These are phyloP conservation scores for Tromatobia lineatoria DNA, from an alignment of 2,888 invertebrate species.

Conservation along the genomic window DNA sequence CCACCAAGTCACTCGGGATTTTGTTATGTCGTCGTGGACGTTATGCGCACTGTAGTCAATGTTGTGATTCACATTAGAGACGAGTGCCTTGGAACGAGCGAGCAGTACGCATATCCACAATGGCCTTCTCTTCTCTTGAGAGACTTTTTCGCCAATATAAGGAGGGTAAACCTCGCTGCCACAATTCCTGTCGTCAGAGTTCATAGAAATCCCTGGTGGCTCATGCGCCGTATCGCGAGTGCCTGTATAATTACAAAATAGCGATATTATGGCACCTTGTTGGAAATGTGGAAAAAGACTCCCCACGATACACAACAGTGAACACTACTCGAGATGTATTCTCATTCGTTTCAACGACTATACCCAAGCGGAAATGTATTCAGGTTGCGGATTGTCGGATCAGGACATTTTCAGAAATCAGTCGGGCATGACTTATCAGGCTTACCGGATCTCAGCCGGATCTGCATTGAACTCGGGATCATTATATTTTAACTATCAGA, in stretches of 20 bases:
- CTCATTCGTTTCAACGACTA: background rate
- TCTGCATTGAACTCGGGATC: no score
- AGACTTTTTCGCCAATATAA: constrained; percentile 53
- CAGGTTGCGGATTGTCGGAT: no score
- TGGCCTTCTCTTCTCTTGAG: constrained; percentile 39
- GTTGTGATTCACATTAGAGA: constrained; percentile 64
- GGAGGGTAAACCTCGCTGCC: constrained; percentile 34
- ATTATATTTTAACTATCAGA: no score
- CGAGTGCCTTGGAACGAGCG: constrained; percentile 56
- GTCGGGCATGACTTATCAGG: no score
- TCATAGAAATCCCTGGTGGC: constrained; percentile 52
- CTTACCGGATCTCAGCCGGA: no score
- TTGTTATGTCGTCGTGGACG: constrained; percentile 36
- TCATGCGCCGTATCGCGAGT: constrained; percentile 23
- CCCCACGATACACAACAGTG: background rate
- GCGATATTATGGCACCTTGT: constrained; percentile 49
- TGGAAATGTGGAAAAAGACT: background rate
- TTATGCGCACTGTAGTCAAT: constrained; percentile 49
- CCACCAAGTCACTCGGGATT: constrained; percentile 55
- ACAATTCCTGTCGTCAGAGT: constrained; percentile 48
- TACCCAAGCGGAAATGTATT: no score
- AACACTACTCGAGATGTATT: constrained; percentile 13
- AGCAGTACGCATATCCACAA: constrained; percentile 40
- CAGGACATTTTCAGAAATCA: no score
- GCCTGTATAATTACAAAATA: constrained; percentile 58